phyloP scores from a whole-genome alignment of 2,888 invertebrate genomes.

The Exephanes ischioxanthus region DNA sequence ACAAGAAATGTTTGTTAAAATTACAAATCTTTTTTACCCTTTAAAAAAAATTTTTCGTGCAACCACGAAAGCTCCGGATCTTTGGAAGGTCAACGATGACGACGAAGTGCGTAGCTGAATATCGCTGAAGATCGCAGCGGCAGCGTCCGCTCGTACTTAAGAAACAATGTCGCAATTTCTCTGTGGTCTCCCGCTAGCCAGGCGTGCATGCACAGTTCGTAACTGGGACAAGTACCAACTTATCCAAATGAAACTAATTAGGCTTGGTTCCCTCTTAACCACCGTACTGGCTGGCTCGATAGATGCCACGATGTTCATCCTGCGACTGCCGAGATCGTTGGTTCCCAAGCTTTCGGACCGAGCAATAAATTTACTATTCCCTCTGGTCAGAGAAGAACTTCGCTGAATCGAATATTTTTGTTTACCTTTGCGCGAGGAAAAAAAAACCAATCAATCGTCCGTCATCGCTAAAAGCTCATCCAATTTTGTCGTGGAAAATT shows the following conservation, averaged over 20 bases:
- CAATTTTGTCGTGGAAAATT: slow-evolving; percentile 1
- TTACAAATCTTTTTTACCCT: too few relatives aligned
- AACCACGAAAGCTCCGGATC: neutral
- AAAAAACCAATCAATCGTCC: slow-evolving; percentile 2
- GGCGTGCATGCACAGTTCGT: slow-evolving; percentile 4
- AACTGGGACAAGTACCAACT: slow-evolving; percentile 78
- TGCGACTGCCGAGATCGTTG: slow-evolving; percentile 16
- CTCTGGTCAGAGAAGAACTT: neutral
- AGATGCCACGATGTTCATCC: slow-evolving; percentile 26
- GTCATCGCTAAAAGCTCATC: neutral
- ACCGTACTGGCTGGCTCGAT: slow-evolving; percentile 39
- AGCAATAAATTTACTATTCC: slow-evolving; percentile 43
- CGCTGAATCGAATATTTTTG: neutral
- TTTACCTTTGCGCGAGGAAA: neutral
- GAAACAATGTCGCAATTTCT: slow-evolving; percentile 44
- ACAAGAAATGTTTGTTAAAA: neutral
- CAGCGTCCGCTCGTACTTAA: neutral
- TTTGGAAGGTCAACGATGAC: neutral
- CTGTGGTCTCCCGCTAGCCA: slow-evolving; percentile 25
- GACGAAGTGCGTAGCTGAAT: neutral
- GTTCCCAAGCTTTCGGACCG: slow-evolving; percentile 24
- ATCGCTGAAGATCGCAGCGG: neutral
- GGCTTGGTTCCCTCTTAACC: slow-evolving; percentile 63
- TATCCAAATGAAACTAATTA: slow-evolving; percentile 77
- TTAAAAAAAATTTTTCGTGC: neutral